Percentiles rank a stretch among this genome's conserved stretches.
These are phyloP conservation scores for Alces alces DNA, from an alignment of 2,113 vertebrate species.

Conservation along the genomic window DNA sequence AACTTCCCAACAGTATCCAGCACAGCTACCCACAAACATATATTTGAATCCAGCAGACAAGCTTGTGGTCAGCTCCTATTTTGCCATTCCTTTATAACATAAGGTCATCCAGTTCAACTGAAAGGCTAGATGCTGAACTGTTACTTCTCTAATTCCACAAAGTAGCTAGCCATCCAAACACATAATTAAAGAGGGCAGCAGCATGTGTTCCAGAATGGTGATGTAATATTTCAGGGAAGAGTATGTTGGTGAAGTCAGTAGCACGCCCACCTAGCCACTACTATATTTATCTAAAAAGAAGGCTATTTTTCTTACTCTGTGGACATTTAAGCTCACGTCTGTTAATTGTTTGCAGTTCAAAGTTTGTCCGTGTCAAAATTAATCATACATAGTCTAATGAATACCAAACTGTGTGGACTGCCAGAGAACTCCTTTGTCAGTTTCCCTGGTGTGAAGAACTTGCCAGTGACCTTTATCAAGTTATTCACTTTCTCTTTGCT, in stretches of 20 bases:
- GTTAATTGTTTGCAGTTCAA: constrained; percentile 38
- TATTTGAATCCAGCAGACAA: not conserved
- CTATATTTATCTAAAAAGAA: constrained; percentile 16
- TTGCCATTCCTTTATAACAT: not conserved
- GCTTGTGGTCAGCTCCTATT: constrained; percentile 17
- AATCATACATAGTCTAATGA: not conserved
- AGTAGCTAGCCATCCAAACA: constrained; percentile 24
- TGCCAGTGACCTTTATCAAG: not conserved
- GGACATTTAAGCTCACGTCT: not conserved
- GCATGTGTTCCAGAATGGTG: constrained; percentile 14
- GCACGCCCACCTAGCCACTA: not conserved
- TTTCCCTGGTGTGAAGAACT: not conserved
- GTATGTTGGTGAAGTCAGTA: constrained; percentile 35
- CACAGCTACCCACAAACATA: not conserved
- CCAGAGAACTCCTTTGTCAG: not conserved
- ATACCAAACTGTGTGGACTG: not conserved
- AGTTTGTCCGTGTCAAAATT: constrained; percentile 23
- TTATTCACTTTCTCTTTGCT: not conserved
- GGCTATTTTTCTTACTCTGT: constrained; percentile 26
- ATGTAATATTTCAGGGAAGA: constrained; percentile 43
- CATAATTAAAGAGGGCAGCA: constrained; percentile 53
- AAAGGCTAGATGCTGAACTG: not conserved
- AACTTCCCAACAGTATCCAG: not conserved
- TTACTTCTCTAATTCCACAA: constrained; percentile 32
- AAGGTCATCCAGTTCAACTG: constrained; percentile 46